Conservation (phyloP, 2,888 invertebrate species). For the Pyrrhia umbra region DNA sequence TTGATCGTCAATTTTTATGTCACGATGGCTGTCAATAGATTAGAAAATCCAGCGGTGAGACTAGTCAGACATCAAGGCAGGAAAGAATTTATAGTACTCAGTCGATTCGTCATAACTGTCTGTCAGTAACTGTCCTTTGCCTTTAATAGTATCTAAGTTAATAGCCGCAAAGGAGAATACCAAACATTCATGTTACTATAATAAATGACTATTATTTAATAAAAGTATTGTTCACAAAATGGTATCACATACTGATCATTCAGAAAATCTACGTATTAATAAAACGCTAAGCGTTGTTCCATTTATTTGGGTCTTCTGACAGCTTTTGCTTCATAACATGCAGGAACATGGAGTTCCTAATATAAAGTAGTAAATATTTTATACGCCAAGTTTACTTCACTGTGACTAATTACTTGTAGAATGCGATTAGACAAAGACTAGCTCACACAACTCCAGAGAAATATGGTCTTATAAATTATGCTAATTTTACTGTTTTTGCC, state of each 20-base stretch:
- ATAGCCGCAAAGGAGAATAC: too few species aligned
- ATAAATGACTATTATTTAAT: too few species aligned
- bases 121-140: too few species aligned
- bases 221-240: too few species aligned
- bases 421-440: constrained; percentile 24
- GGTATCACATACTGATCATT: too few species aligned
- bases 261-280: too few species aligned
- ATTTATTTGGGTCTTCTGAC: constrained; percentile 16
- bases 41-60: neutral
- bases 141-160: too few species aligned
- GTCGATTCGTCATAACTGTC: neutral
- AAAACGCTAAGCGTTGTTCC: too few species aligned
- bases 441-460: constrained; percentile 20
- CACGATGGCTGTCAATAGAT: neutral
- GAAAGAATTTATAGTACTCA: neutral
- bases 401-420: constrained; percentile 39
- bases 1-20: too few species aligned
- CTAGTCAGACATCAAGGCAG: neutral
- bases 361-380: constrained; percentile 35
- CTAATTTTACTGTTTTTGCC: constrained; percentile 21
- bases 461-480: constrained; percentile 33
- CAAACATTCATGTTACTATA: too few species aligned
- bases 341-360: constrained; percentile 11
- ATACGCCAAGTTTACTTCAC: constrained; percentile 19
- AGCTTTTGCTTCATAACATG: neutral